Evolutionary conservation across 2,797 vertebrate genomes (phyloP), one percentile per base, ranked within the genome.

Genomic region (Typhlichthys subterraneus): DNA sequence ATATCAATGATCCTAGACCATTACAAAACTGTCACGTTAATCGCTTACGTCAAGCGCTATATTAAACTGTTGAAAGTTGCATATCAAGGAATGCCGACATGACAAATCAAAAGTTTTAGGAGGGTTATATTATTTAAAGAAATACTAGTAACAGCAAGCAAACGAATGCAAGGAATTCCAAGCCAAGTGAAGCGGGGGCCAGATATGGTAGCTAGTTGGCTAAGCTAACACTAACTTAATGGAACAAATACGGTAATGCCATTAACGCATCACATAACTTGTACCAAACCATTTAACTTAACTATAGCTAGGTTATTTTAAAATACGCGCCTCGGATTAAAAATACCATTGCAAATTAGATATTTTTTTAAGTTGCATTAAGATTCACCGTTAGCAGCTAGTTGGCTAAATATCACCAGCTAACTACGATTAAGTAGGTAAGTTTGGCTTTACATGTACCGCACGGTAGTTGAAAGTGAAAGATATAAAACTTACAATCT

Each of bases 191-290:
- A 67, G 57, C 29, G n/a, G 57, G 73, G 72, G 79, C 76, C 75
- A 85, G 74, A 72, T 88, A 81, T 79, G 73, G 70, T 88, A 83
- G 82, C 85, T 11, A 38, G 3, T 3, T 49, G 14, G 84, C 87
- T 86, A 80, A 73, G 86, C 87, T 89, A 86, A 72, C 74, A 19
- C 15, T 42, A 77, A 84, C 47, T 72, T 61, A 63, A 48, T 61
- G 73, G 61, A 63, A 72, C 62, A 77, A 76, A 71, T 42, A 42
- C 38, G 9, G 38, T 42, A 42, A 38, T 42, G 1, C 8, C 38
- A 7, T 42, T 9, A 42, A 42, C 38, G 10, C 9, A 42, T 42
- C 38, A 61, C 31, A 31, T 5, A 0, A 7, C 54, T 67, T 33
- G 38, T 64, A 10, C 6, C 17, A 1, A 42, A 48, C 8, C 2